These are phyloP conservation scores for Antedon mediterranea DNA, from an alignment of 53 echinoderm and acorn worm genomes.

Conservation along the genomic window DNA sequence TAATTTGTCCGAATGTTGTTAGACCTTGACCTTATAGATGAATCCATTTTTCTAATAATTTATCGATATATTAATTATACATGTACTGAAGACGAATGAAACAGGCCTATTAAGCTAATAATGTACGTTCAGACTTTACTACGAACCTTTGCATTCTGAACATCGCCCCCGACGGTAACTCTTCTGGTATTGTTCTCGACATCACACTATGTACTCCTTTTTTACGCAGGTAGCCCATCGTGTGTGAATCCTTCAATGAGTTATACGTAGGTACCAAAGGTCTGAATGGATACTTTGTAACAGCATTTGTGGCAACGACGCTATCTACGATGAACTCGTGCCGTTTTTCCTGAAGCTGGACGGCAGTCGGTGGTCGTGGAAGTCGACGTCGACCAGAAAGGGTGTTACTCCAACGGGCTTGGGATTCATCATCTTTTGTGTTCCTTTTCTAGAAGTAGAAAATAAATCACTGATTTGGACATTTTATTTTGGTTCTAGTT, in stretches of 20 bases:
- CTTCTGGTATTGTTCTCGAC: conserved; percentile 12
- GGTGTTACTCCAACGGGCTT: conserved; percentile 8
- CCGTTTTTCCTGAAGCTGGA: conserved; percentile 17
- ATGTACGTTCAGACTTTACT: neutral
- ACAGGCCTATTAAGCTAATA: no score
- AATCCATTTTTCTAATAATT: no score
- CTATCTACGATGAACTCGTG: conserved; percentile 40
- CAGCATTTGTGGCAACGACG: conserved; percentile 48
- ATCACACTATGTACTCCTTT: conserved; percentile 33
- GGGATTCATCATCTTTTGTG: neutral
- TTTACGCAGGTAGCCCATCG: conserved; percentile 34
- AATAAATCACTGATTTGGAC: no score
- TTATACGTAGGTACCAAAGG: conserved; percentile 47
- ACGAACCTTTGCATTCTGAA: neutral
- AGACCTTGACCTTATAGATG: no score
- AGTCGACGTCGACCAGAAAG: conserved; percentile 38
- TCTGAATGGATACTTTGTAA: conserved; percentile 28
- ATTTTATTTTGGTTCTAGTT: no score
- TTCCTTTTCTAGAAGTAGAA: neutral
- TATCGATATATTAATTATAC: no score
- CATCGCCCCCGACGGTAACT: neutral
- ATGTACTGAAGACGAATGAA: no score
- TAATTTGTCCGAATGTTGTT: no score
- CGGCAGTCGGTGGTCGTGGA: conserved; percentile 25
- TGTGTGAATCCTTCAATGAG: conserved; percentile 37